These are phyloP conservation scores for Slavum lentiscoides DNA, from an alignment of 2,888 invertebrate genomes.

Conservation along the genomic window DNA sequence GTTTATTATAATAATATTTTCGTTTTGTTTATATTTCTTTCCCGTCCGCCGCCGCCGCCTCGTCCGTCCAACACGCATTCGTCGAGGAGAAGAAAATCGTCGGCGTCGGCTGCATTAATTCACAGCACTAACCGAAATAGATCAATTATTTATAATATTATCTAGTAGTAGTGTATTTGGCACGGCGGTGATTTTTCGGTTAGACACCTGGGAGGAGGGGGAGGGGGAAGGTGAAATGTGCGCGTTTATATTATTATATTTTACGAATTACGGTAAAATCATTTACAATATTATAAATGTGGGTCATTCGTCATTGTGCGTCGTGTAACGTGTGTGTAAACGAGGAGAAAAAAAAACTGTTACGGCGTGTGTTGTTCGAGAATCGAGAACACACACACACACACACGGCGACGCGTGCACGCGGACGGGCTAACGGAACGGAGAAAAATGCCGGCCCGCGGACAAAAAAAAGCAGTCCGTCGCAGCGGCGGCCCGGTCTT, in stretches of 20 bases:
- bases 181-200: neutral
- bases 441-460: too few relatives aligned
- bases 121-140: neutral
- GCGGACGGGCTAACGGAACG: neutral
- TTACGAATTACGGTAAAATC: conserved; percentile 36
- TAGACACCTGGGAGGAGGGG: neutral
- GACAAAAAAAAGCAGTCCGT: too few relatives aligned
- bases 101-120: too few relatives aligned
- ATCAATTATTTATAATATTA: neutral
- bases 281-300: conserved; percentile 11
- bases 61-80: too few relatives aligned
- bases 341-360: conserved; percentile 28
- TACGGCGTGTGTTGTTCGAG: conserved; percentile 22
- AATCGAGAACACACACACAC: conserved; percentile 16
- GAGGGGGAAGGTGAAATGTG: too few relatives aligned
- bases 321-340: conserved; percentile 37
- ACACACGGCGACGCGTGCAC: conserved; percentile 2
- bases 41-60: too few relatives aligned
- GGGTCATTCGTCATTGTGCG: conserved; percentile 27
- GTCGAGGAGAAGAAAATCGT: too few relatives aligned
- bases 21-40: neutral
- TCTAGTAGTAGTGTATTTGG: conserved; percentile 4
- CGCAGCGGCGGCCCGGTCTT: too few relatives aligned
- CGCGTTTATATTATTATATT: neutral
- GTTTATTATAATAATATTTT: neutral